A percentile compares a stretch with the other conserved stretches of the same genome.
These are phyloP conservation scores for Ophraella communa DNA, from an alignment of 2,888 invertebrate species.

Conservation along the genomic window DNA sequence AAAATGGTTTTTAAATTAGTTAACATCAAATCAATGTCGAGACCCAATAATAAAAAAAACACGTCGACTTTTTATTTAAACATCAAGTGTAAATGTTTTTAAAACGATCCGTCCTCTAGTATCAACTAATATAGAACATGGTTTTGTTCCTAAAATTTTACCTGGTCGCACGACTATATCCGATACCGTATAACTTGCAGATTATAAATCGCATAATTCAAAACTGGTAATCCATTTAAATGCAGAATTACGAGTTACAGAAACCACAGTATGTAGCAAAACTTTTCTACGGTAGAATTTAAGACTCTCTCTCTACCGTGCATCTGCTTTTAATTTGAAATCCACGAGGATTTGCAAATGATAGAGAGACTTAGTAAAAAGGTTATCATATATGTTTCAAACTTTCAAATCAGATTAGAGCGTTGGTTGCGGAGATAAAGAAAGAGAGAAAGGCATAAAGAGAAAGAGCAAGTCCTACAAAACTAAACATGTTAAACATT, in stretches of 20 bases:
- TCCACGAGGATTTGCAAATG: slow-evolving; percentile 3
- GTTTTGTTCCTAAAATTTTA: neutral
- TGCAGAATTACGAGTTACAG: slow-evolving; percentile 4
- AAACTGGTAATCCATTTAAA: slow-evolving; percentile 1
- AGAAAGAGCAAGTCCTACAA: slow-evolving; percentile 5
- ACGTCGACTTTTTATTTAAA: no score
- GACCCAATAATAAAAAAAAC: no score
- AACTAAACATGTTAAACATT: neutral
- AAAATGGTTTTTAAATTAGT: no score
- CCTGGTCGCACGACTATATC: neutral
- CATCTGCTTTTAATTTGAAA: slow-evolving; percentile 10
- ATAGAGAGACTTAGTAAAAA: slow-evolving; percentile 12
- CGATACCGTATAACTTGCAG: neutral
- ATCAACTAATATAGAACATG: no score
- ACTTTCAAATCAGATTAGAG: slow-evolving; percentile 7
- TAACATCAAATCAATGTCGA: no score
- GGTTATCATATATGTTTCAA: slow-evolving; percentile 10
- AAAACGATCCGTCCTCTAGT: no score
- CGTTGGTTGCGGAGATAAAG: no score
- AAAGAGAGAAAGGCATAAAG: no score
- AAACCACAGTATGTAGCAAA: neutral
- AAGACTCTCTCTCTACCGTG: slow-evolving; percentile 6
- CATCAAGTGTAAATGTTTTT: no score
- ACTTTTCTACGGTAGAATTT: neutral
- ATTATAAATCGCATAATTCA: neutral